Base-by-base conservation (phyloP, 2,888 invertebrate species). In the Aplocera efformata region DNA sequence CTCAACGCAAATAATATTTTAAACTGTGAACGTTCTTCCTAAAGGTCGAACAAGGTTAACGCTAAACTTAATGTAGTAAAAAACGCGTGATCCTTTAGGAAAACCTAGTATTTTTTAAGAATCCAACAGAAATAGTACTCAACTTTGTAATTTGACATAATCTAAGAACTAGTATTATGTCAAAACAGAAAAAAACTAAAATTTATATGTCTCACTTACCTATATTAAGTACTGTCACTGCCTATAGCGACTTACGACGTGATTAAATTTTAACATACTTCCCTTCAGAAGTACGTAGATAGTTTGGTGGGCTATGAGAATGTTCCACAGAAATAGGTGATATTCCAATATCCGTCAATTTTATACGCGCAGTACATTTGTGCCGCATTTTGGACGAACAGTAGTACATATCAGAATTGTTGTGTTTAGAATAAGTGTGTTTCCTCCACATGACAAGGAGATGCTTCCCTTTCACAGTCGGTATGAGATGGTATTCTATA, bases 401-500 rank as follows among this genome's bases (percentile, higher is more conserved):
- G 13, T 23, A 23, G 23, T 29, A 34, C 10, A 41, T 27, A 7
- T 22, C 21, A 2, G 13, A 3, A 17, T 17, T 17, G 7, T 8
- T 5, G 11, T 4, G 10, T 9, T 23, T 11, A 5, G 28, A 35
- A 13, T 17, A 35, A 7, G 35, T 35, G 9, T 7, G 29, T 17
- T 28, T 28, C 6, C 21, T n/a, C 28, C 23, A 35, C 29, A 35
- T 29, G 1, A 35, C 29, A 6, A 35, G 13, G 2, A 17, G 8
- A 17, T 35, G 7, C 23, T 23, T 29, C 0, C 35, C 35, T 10
- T 7, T 35, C 6, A 9, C 4, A 7, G 35, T 23, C 11, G 35
- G 35, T 23, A 35, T 10, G 47, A 51, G 32, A 47, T 53, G 48
- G 27, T 50, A 56, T 20, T 34, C 33, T 33, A 27, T 7, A 33